These are phyloP conservation scores for Meteorus colon DNA, from an alignment of 2,888 invertebrate genomes.

Conservation along the genomic window DNA sequence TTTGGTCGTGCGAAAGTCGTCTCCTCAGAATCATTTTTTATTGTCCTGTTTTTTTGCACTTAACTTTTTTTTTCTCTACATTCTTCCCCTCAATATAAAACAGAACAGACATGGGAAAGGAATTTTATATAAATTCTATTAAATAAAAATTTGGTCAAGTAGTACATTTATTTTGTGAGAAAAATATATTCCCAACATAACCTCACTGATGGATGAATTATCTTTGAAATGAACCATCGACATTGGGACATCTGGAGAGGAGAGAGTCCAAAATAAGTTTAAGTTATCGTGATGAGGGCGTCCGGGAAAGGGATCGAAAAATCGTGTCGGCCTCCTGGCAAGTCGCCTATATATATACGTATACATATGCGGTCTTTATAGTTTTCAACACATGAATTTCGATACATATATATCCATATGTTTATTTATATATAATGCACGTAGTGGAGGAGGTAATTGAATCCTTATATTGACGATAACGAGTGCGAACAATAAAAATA, in stretches of 20 bases:
- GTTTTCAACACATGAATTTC: neutral
- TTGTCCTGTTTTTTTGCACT: neutral
- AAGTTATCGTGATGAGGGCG: neutral
- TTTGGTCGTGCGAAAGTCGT: constrained; percentile 39
- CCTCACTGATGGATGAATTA: constrained; percentile 14
- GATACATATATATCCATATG: neutral
- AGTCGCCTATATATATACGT: neutral
- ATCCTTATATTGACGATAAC: neutral
- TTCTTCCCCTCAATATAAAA: neutral
- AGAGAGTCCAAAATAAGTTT: constrained; percentile 6
- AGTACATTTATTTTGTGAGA: neutral
- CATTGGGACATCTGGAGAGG: constrained; percentile 33
- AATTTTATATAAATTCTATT: neutral
- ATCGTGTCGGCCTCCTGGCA: constrained; percentile 23
- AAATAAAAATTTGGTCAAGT: neutral
- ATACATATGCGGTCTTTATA: neutral
- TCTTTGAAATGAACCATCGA: constrained; percentile 16
- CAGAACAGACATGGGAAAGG: neutral
- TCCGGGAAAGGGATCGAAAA: constrained; percentile 26
- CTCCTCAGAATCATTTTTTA: neutral
- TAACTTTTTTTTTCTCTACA: neutral
- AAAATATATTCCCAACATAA: neutral
- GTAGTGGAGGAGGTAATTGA: neutral
- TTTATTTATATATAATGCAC: neutral
- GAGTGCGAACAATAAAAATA: neutral